Percentiles rank a stretch among this genome's conserved stretches.
Evolutionary conservation across 1,140 invertebrate species (phyloP).

Genomic region (Drosophila pectinifera): DNA sequence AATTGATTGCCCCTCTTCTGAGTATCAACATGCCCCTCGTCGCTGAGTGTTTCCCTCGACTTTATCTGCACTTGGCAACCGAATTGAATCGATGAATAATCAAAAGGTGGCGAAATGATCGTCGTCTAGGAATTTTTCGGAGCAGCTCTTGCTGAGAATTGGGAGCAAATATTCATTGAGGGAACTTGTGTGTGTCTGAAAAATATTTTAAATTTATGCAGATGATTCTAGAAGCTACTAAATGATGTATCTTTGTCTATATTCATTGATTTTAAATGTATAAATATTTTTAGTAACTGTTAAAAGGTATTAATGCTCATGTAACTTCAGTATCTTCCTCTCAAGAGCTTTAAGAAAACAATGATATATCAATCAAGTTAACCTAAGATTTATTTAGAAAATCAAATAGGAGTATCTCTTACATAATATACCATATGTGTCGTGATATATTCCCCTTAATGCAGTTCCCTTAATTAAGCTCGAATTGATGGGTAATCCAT

Average conservation of each 20-base stretch:
- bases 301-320: neutral
- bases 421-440: neutral
- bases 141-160: neutral
- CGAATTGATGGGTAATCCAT: neutral
- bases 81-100: constrained; percentile 8
- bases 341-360: neutral
- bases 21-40: neutral
- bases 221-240: constrained; percentile 6
- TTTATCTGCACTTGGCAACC: constrained; percentile 5
- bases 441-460: constrained; percentile 1
- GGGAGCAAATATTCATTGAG: neutral
- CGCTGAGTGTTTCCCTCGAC: neutral
- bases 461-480: neutral
- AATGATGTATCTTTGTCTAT: neutral
- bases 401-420: neutral
- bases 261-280: neutral
- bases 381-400: neutral
- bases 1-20: constrained; percentile 27
- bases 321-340: neutral
- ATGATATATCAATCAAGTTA: no score
- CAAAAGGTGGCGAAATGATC: constrained; percentile 26
- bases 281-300: neutral
- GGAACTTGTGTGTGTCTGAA: neutral
- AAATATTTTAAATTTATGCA: no score
- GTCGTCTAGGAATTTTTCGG: neutral